These are phyloP conservation scores for Parascotia fuliginaria DNA, from an alignment of 2,888 invertebrate species.

Conservation along the genomic window DNA sequence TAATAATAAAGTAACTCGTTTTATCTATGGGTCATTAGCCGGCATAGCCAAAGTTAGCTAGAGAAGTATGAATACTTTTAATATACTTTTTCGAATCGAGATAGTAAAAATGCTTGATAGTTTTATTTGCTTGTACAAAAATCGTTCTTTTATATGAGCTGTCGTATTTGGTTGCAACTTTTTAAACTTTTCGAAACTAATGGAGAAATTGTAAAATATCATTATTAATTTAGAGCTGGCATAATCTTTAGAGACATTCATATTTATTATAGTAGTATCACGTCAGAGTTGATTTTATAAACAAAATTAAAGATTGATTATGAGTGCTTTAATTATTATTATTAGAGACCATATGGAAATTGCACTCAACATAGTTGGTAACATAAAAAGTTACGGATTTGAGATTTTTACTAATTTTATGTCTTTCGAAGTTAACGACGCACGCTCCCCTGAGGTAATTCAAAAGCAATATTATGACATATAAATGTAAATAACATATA, in stretches of 20 bases:
- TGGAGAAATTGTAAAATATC: constrained; percentile 66
- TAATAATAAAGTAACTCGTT: constrained; percentile 62
- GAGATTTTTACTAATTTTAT: constrained; percentile 80
- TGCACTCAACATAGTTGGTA: constrained; percentile 79
- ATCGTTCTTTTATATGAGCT: constrained; percentile 20
- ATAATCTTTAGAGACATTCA: constrained; percentile 78
- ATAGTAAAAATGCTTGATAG: constrained; percentile 41
- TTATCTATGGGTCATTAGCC: constrained; percentile 65
- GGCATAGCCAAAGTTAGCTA: constrained; percentile 84
- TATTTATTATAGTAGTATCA: constrained; percentile 72
- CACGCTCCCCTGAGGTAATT: constrained; percentile 84
- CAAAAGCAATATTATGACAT: constrained; percentile 86
- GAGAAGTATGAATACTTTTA: constrained; percentile 76
- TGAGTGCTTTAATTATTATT: constrained; percentile 81
- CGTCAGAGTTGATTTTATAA: constrained; percentile 74
- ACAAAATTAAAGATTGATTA: constrained; percentile 75
- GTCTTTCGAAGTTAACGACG: constrained; percentile 73
- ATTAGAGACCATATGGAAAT: constrained; percentile 71
- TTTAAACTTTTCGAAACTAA: constrained; percentile 54
- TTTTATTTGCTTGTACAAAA: constrained; percentile 45
- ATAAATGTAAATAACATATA: constrained; percentile 84
- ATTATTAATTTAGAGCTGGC: constrained; percentile 70
- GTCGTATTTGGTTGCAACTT: constrained; percentile 58
- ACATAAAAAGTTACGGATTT: constrained; percentile 77
- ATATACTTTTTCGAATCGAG: constrained; percentile 46